Evolutionary conservation across 2,113 vertebrate species (phyloP).

Genomic region (Eptesicus fuscus): DNA sequence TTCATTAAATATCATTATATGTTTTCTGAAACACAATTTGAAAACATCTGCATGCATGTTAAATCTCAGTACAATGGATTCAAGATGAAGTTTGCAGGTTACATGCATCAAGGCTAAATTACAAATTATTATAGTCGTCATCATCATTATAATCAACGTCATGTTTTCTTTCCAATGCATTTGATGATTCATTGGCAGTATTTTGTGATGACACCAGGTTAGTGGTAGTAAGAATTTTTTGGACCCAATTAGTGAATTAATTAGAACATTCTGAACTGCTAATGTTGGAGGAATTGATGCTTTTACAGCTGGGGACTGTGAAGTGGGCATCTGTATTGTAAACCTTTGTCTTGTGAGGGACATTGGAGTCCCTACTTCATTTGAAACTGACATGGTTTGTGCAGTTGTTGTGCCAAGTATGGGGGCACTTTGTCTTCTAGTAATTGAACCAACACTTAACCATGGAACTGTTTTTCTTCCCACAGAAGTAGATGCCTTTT

Average conservation of each 20-base stretch:
- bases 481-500: constrained; percentile 87
- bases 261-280: constrained; percentile 92
- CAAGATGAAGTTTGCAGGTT: constrained; percentile 3
- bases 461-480: constrained; percentile 82
- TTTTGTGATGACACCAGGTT: constrained; percentile 91
- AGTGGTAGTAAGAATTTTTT: constrained; percentile 97
- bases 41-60: constrained; percentile 58
- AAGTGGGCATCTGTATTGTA: constrained; percentile 94
- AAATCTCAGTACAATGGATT: constrained; percentile 41
- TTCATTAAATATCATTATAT: constrained; percentile 32
- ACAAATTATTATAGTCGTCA: constrained; percentile 89
- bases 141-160: constrained; percentile 96
- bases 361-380: constrained; percentile 89
- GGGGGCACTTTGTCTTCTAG: constrained; percentile 82
- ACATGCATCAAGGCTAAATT: not conserved
- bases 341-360: constrained; percentile 93
- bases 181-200: constrained; percentile 78
- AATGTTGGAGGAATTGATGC: constrained; percentile 87
- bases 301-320: constrained; percentile 82
- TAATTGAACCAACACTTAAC: constrained; percentile 81
- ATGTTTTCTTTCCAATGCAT: constrained; percentile 92
- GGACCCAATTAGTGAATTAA: constrained; percentile 94
- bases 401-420: constrained; percentile 79
- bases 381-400: constrained; percentile 75
- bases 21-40: constrained; percentile 50